Base-by-base conservation (phyloP, 2,113 vertebrate species). In the Amphiprion percula region DNA sequence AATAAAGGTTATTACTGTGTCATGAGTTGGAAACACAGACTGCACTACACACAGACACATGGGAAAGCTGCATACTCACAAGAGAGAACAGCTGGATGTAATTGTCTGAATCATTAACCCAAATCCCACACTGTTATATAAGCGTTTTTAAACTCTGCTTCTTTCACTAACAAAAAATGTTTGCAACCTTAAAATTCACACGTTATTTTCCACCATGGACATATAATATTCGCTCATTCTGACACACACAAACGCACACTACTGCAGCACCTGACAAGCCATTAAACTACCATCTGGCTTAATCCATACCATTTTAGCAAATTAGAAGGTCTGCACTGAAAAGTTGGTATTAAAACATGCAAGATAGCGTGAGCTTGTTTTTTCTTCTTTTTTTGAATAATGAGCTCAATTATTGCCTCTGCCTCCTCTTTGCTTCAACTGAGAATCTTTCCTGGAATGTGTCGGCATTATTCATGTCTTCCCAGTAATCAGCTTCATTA, bases 71-170 rank as follows among this genome's bases (percentile, higher is more conserved):
- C 10, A 26, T 37, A n/a, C 59, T 76, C 74, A 55, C n/a, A 30
- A 17, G 68, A 68, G 58, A 47, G 53, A 87, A 68, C 75, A 84
- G 68, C 71, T 81, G 70, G 74, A 24, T 68, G 56, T 67, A 28
- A 74, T 44, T 47, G 19, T 63, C 70, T 67, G 52, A 61, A 60
- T 68, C 69, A 62, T 83, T 77, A 84, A 79, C 74, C 79, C 64
- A 64, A 28, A 69, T 68, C 68, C 69, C 41, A 61, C 59, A n/a
- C 28, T 47, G 68, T 63, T 21, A 66, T 10, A 49, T 53, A 49
- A 33, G 54, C 67, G 52, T 67, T 28, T 39, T 28, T 53, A 58
- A 56, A 17, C 77, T 1, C 66, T 6, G 49, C 50, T 52, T 23
- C 19, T 28, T 30, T 28, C 19, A 47, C 9, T 19, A 54, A 52